Conservation (phyloP, 2,797 vertebrate genomes). For the Halcyon smyrnensis region DNA sequence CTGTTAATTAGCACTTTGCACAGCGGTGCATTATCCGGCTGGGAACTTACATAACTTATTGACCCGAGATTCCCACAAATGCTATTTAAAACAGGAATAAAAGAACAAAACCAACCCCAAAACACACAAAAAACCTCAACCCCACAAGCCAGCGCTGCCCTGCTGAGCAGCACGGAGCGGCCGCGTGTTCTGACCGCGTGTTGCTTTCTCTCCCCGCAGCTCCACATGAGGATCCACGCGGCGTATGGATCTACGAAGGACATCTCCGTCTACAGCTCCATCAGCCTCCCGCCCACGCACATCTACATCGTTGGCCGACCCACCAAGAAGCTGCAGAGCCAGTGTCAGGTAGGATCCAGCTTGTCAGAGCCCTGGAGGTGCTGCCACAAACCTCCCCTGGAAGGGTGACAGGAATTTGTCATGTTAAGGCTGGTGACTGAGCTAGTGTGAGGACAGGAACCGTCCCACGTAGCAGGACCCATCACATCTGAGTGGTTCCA, state of each 20-base stretch:
- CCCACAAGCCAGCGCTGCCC: neutral
- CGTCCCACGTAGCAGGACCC: neutral
- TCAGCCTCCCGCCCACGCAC: constrained; percentile 89
- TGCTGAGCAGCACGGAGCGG: neutral
- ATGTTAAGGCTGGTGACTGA: neutral
- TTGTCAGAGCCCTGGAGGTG: neutral
- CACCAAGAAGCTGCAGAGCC: constrained; percentile 95
- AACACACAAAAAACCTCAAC: neutral
- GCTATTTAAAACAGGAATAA: neutral
- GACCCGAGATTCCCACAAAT: neutral
- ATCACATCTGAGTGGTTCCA: accelerated
- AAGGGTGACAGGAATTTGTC: neutral
- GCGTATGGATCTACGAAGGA: constrained; percentile 98
- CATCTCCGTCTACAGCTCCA: constrained; percentile 93
- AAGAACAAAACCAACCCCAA: neutral
- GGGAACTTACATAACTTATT: neutral
- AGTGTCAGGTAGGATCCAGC: constrained; percentile 88
- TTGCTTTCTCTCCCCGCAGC: constrained; percentile 71
- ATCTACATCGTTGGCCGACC: constrained; percentile 97
- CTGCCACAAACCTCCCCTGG: neutral
- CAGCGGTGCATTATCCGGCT: neutral
- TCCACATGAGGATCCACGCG: constrained; percentile 92
- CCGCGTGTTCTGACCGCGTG: neutral
- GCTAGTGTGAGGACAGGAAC: accelerated
- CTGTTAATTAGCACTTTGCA: neutral